Evolutionary conservation across 1,140 invertebrate genomes (phyloP), one percentile per base, ranked within the genome.

Genomic region (Scylla paramamosain): DNA sequence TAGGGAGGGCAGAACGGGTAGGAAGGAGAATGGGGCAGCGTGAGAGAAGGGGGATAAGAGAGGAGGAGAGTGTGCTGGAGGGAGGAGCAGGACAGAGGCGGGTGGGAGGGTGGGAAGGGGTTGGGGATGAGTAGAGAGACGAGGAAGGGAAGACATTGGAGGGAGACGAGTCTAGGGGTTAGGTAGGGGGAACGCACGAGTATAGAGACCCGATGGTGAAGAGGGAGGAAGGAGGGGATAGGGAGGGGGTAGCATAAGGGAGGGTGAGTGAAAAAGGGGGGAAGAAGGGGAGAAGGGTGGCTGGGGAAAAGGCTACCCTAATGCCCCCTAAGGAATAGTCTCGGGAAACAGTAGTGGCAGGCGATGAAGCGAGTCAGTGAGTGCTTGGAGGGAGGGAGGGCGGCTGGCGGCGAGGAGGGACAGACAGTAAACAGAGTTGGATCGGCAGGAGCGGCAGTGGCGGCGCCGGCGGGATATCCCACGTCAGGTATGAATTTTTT

Each of bases 301-400:
- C 39, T 14, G 92, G 92, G 32, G 48, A 84, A 93, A 39, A 93
- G 29, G 67, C 92, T 84, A 87, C 45, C 83, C 46, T 93, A 59
- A 88, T 93, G 92, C 92, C 92, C 77, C 83, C 77, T 29, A 93
- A 93, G 89, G 39, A 86, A 59, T 59, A 31, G 39, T 84, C 82
- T 29, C 92, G 59, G 92, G 92, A 93, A 93, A 93, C 83, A 93
- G 91, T 86, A 93, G 92, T 92, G 28, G 46, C 31, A 59, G 91
- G 29, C 28, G 90, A 20, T 59, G 52, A 32, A 31, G 20, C 52
- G 48, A 77, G 92, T 93, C 83, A 88, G 92, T 93, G 84, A 46
- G 77, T 83, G 92, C 46, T 93, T 45, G 83, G 92, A 93, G 92
- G 84, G 67, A 77, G 67, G 67, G 16, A 25, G n/a, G 67, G 20